Conservation (phyloP, 2,797 vertebrate species). For the Cheirogaleus major region DNA sequence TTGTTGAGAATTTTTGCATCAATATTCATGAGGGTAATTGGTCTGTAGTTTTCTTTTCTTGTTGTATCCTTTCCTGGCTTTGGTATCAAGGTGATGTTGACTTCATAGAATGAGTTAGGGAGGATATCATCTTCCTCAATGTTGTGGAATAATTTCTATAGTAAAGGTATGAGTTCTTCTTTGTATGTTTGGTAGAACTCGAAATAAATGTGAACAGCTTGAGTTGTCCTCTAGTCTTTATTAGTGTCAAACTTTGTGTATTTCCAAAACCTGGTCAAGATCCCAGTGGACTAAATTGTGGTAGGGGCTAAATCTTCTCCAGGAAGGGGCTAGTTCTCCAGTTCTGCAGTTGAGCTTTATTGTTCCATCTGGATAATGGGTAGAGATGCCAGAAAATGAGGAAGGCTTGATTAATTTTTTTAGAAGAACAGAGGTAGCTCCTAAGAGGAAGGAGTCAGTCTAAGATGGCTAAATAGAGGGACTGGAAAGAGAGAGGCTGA, state of each 20-base stretch:
- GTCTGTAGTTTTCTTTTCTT: no score
- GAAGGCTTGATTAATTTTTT: background rate
- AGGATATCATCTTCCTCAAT: no score
- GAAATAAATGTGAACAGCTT: no score
- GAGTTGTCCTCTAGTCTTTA: background rate
- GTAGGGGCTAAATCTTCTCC: background rate
- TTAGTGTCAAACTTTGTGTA: background rate
- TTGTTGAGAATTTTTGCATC: no score
- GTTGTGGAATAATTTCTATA: no score
- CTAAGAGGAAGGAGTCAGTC: background rate
- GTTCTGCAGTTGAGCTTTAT: background rate
- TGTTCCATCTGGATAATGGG: background rate
- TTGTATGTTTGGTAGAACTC: no score
- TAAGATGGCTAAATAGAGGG: background rate
- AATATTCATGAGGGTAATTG: no score
- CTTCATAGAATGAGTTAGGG: no score
- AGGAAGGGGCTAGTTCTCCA: background rate
- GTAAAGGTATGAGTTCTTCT: no score
- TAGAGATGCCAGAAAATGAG: background rate
- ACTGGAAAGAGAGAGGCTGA: background rate
- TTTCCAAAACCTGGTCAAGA: background rate
- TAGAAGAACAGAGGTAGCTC: background rate
- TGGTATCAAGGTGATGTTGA: no score
- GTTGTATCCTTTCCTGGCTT: no score
- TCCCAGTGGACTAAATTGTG: background rate